Evolutionary conservation across 2,888 invertebrate species (phyloP), one percentile per base, ranked within the genome.

Genomic region (Merodon equestris): DNA sequence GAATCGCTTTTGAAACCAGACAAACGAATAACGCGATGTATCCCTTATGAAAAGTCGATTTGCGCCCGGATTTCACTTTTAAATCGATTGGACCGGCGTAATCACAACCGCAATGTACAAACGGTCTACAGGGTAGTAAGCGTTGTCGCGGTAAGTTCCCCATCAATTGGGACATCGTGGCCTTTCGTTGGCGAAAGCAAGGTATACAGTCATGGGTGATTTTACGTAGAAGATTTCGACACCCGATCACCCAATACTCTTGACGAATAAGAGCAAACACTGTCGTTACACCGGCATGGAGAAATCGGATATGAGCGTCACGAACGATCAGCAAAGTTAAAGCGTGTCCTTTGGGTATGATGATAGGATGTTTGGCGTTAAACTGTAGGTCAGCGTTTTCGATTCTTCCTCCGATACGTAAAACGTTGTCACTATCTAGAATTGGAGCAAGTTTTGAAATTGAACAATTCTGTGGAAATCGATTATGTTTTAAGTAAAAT

Each of bases 41-140:
- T 14, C 38, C n/a, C n/a, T n/a, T n/a, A n/a, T n/a, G n/a, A n/a
- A n/a, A n/a, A n/a, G n/a, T n/a, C n/a, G n/a, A n/a, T n/a, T n/a
- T n/a, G n/a, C n/a, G n/a, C n/a, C n/a, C n/a, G n/a, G n/a, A n/a
- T n/a, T 57, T 63, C 12, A 45, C n/a, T n/a, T 53, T 54, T 14
- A 66, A 9, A 4, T n/a, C 13, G 0, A 81, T 12, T 10, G 79
- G 79, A 9, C 71, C 74, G 4, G 63, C 68, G 27, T 73, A 72
- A 34, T 76, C 68, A 10, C 61, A 42, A 3, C 71, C 66, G 12
- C 47, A 58, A 47, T 72, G 66, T 1, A 53, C 15, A 15, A 81
- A 81, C 7, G 56, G 40, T 19, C 61, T 36, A 34, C 50, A 34
- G 0, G 72, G 1, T 38, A 27, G n/a, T 3, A 76, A 45, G 0